Evolutionary conservation across 2,888 invertebrate genomes (phyloP).

Genomic region (Salpingus planirostris): DNA sequence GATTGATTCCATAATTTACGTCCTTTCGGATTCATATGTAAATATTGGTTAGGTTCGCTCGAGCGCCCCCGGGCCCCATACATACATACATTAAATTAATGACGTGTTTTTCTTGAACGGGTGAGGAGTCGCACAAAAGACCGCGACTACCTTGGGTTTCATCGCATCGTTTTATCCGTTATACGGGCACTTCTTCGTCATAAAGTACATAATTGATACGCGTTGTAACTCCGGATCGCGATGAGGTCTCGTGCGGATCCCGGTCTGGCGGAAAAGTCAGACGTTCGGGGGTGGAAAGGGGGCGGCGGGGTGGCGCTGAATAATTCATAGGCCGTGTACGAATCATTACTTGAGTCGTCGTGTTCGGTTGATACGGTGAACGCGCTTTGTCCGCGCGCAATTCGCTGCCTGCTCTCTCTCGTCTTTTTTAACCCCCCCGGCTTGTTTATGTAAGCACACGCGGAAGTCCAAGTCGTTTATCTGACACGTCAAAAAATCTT

Average conservation of each 20-base stretch:
- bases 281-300: background rate
- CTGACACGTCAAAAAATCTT: slow-evolving; percentile 8
- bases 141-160: background rate
- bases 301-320: slow-evolving; percentile 23
- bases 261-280: background rate
- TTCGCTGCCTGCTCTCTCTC: slow-evolving; percentile 6
- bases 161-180: background rate
- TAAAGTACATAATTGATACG: slow-evolving; percentile 2
- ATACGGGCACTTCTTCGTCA: slow-evolving; percentile 2
- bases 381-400: slow-evolving; percentile 33
- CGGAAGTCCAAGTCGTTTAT: slow-evolving; percentile 19
- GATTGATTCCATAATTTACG: slow-evolving; percentile 15
- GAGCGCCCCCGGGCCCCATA: background rate
- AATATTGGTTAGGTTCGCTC: background rate
- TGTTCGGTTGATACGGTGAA: slow-evolving; percentile 36
- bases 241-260: too few species aligned
- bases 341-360: slow-evolving; percentile 41
- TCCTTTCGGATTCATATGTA: slow-evolving; percentile 4
- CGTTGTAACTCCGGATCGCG: slow-evolving; percentile 1
- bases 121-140: slow-evolving; percentile 1
- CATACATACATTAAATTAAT: background rate
- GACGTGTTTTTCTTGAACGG: slow-evolving; percentile 1
- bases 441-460: slow-evolving; percentile 19
- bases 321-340: slow-evolving; percentile 40
- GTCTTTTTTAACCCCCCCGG: slow-evolving; percentile 8